A percentile compares a stretch with the other conserved stretches of the same genome.
These are phyloP conservation scores for Drosophila neonasuta DNA, from an alignment of 2,888 invertebrate genomes.

Conservation along the genomic window DNA sequence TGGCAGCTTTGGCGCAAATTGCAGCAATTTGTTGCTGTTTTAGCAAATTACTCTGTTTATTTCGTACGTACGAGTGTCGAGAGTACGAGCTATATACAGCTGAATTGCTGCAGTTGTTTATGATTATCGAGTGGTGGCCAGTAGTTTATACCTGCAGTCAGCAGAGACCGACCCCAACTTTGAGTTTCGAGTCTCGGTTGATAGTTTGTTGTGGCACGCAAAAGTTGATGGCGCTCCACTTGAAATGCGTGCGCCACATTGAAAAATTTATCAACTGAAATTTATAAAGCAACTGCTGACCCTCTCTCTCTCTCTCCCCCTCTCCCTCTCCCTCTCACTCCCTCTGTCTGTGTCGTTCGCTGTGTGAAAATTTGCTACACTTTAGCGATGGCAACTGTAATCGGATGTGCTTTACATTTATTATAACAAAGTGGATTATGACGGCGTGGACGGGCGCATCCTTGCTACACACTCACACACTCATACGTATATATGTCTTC, in stretches of 20 bases:
- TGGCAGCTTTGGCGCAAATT: conserved; percentile 74
- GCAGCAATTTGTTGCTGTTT: conserved; percentile 79
- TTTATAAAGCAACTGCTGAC: conserved; percentile 48
- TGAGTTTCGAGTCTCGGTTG: neutral
- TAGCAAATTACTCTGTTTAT: conserved; percentile 79
- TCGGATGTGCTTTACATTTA: conserved; percentile 79
- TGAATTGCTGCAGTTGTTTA: conserved; percentile 60
- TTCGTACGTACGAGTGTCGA: conserved; percentile 49
- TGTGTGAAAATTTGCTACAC: conserved; percentile 73
- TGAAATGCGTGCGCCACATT: conserved; percentile 63
- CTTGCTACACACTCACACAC: conserved; percentile 32
- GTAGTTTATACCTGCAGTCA: conserved; percentile 35
- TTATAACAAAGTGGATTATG: conserved; percentile 78
- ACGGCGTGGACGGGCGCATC: conserved; percentile 61
- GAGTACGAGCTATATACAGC: conserved; percentile 10
- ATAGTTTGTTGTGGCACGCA: conserved; percentile 49
- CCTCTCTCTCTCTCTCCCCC: no score
- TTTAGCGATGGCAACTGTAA: conserved; percentile 75
- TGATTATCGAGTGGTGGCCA: conserved; percentile 72
- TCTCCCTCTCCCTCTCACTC: neutral
- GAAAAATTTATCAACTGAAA: conserved; percentile 74
- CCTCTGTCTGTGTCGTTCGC: neutral
- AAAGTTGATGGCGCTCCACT: conserved; percentile 37
- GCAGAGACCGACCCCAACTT: neutral
- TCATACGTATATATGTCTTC: conserved; percentile 8